Evolutionary conservation across 2,797 vertebrate genomes (phyloP).

Genomic region (Delichon dasypus): DNA sequence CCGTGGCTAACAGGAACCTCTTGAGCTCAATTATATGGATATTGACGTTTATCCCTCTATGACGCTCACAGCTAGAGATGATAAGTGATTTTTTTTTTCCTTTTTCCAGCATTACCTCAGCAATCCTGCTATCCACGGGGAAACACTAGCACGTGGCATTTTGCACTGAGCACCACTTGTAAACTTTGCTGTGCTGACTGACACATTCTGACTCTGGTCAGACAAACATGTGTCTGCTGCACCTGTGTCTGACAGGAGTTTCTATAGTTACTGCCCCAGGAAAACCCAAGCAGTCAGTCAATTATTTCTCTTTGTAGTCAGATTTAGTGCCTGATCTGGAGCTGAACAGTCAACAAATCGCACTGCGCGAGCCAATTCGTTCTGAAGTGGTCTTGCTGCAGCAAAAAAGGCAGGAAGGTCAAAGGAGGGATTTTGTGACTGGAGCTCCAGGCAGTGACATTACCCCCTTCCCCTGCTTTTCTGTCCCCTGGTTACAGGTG

Average conservation of each 20-base stretch:
- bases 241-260: neutral
- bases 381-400: neutral
- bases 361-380: neutral
- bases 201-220: neutral
- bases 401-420: neutral
- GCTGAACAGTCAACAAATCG: neutral
- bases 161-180: neutral
- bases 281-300: neutral
- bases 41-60: constrained; percentile 6
- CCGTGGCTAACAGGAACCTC: neutral
- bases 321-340: neutral
- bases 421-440: neutral
- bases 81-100: neutral
- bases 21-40: neutral
- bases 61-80: neutral
- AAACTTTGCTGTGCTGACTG: neutral
- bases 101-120: neutral
- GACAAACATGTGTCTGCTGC: neutral
- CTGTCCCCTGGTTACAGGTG: neutral
- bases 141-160: neutral
- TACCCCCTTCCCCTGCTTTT: neutral
- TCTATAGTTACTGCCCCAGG: neutral
- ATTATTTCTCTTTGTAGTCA: constrained; percentile 8
- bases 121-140: neutral
- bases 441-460: neutral